phyloP scores from a whole-genome alignment of 53 echinoderm and acorn worm species.

The Arbacia lixula region DNA sequence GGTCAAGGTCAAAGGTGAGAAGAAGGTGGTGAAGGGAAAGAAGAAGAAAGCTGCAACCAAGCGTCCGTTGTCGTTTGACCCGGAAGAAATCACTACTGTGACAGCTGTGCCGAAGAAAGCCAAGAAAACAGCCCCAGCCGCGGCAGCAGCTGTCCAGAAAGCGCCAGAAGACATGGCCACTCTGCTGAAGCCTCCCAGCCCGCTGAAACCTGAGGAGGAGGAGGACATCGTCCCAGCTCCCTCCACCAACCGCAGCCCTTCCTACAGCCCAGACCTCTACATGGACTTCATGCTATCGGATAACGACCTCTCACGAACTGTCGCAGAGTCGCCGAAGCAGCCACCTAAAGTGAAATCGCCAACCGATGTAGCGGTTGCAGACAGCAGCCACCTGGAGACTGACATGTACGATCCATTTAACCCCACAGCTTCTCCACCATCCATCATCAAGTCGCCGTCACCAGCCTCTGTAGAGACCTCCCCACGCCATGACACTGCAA shows the following conservation, averaged over 20 bases:
- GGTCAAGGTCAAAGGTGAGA: neutral
- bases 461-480: constrained; percentile 34
- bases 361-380: constrained; percentile 44
- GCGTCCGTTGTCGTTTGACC: constrained; percentile 65
- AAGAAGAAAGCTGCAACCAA: constrained; percentile 14
- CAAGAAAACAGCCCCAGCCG: constrained; percentile 36
- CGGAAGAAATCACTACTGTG: constrained; percentile 59
- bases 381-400: constrained; percentile 38
- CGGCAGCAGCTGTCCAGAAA: neutral
- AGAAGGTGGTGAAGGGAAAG: neutral
- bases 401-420: constrained; percentile 93
- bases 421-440: constrained; percentile 85
- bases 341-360: constrained; percentile 31
- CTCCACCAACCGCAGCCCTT: constrained; percentile 26
- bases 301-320: constrained; percentile 34
- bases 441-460: constrained; percentile 55
- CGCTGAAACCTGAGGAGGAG: constrained; percentile 32
- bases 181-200: constrained; percentile 56
- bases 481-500: constrained; percentile 33
- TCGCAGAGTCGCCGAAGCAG: neutral
- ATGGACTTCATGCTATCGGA: neutral
- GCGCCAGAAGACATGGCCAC: constrained; percentile 37
- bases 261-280: constrained; percentile 32
- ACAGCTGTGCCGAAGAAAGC: constrained; percentile 18
- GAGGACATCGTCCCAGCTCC: constrained; percentile 40